Evolutionary conservation across 2,797 vertebrate species (phyloP), one percentile per base, ranked within the genome.

Genomic region (Ptychadena robeensis): DNA sequence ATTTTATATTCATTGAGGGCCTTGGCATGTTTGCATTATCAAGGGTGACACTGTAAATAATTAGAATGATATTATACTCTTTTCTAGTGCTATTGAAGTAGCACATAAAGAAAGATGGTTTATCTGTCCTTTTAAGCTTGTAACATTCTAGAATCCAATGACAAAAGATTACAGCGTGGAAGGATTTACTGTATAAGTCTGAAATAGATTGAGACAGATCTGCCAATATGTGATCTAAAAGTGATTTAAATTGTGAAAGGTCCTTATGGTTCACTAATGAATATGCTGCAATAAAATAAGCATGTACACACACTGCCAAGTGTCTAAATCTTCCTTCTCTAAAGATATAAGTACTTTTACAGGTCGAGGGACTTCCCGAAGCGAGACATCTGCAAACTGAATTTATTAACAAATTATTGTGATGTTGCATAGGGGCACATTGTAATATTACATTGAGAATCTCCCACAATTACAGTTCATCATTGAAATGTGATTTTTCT

Each of bases 201-300:
- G 18, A 78, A 78, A 83, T 35, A 64, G 65, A 82, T 71, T 77
- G 31, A 72, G 81, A 65, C 73, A 78, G 81, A 67, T 61, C 57
- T 83, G 81, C 74, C 81, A 78, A 83, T 83, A 78, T 72, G 67
- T 83, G 81, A 79, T 83, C 67, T 83, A 77, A 40, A 77, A 83
- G 68, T 83, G 68, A 83, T 83, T 83, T 83, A 78, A 72, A 66
- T 68, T 71, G 59, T 66, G 59, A 68, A 78, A 61, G 81, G 81
- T 83, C 74, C 69, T 83, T 61, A 66, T 77, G 66, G 73, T 78
- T 83, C 67, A 78, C 74, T 83, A 83, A 83, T 83, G 81, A 83
- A 78, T 83, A 66, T 40, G 68, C 81, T 71, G 53, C 81, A 72
- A 66, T 83, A 83, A 48, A 83, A 75, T 72, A 83, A 66, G 66